A percentile compares a stretch with the other conserved stretches of the same genome.
phyloP scores from a whole-genome alignment of 1,140 invertebrate species.

The Calephelis virginiensis region DNA sequence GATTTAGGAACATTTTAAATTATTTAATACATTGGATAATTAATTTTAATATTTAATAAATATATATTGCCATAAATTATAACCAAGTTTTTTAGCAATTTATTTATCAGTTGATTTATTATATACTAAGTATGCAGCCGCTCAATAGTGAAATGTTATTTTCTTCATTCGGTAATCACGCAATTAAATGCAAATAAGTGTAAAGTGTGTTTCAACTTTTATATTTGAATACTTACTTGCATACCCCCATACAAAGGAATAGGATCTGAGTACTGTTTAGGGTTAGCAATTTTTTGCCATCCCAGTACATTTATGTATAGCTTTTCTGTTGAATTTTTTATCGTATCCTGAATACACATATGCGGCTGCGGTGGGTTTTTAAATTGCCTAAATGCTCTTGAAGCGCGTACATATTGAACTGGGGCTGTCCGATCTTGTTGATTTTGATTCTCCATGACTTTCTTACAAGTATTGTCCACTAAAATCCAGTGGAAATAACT shows the following conservation, averaged over 20 bases:
- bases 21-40: no score
- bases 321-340: conserved; percentile 78
- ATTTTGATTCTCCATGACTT: conserved; percentile 65
- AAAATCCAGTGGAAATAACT: not conserved
- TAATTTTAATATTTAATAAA: no score
- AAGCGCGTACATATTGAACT: conserved; percentile 70
- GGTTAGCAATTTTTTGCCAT: conserved; percentile 85
- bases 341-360: conserved; percentile 85
- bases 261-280: conserved; percentile 80
- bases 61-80: no score
- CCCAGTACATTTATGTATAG: conserved; percentile 85
- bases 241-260: conserved; percentile 85
- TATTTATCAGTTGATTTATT: no score
- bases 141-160: no score
- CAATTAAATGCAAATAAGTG: not conserved
- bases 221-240: conserved; percentile 69
- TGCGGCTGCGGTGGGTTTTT: conserved; percentile 86
- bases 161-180: not conserved
- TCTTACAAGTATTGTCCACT: not conserved
- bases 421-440: conserved; percentile 57
- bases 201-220: not conserved
- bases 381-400: conserved; percentile 80
- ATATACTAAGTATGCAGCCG: no score
- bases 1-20: no score
- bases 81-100: no score